A percentile compares a stretch with the other conserved stretches of the same genome.
Conservation (phyloP, 2,113 vertebrate species). For the Pangasianodon hypophthalmus region DNA sequence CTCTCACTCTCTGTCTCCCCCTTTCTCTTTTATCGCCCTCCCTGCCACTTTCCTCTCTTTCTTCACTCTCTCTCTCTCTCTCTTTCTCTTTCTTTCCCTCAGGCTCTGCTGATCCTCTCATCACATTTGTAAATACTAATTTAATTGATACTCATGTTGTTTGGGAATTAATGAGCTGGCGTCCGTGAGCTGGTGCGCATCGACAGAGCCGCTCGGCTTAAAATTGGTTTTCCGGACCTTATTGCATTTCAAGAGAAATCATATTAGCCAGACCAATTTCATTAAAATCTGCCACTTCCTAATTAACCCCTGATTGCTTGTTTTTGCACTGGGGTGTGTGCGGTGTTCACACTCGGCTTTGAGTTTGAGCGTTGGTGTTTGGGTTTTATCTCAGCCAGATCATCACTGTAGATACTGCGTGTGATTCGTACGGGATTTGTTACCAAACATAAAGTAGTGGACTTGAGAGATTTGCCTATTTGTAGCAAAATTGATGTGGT, state of each 20-base stretch:
- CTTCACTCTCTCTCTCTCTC: background rate
- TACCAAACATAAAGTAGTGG: background rate
- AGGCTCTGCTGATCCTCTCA: constrained; percentile 44
- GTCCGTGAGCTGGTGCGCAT: constrained; percentile 63
- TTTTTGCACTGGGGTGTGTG: constrained; percentile 16
- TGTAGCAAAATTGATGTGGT: background rate
- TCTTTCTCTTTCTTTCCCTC: background rate
- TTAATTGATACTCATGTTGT: constrained; percentile 68
- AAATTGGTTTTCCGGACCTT: constrained; percentile 67
- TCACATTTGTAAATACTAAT: constrained; percentile 71
- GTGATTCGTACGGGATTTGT: background rate
- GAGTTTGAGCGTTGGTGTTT: background rate
- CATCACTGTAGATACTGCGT: background rate
- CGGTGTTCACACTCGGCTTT: background rate
- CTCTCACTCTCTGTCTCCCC: background rate
- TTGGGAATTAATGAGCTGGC: constrained; percentile 70
- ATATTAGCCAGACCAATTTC: constrained; percentile 70
- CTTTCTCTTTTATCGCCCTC: background rate
- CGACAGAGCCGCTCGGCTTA: constrained; percentile 56
- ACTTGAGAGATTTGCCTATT: background rate
- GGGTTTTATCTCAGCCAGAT: background rate
- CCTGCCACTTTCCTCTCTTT: background rate
- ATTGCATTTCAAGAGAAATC: constrained; percentile 64
- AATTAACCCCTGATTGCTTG: constrained; percentile 60
- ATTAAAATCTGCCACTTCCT: constrained; percentile 68